phyloP scores from a whole-genome alignment of 64 coral and sea anemone genomes.

The Cladopsammia gracilis region DNA sequence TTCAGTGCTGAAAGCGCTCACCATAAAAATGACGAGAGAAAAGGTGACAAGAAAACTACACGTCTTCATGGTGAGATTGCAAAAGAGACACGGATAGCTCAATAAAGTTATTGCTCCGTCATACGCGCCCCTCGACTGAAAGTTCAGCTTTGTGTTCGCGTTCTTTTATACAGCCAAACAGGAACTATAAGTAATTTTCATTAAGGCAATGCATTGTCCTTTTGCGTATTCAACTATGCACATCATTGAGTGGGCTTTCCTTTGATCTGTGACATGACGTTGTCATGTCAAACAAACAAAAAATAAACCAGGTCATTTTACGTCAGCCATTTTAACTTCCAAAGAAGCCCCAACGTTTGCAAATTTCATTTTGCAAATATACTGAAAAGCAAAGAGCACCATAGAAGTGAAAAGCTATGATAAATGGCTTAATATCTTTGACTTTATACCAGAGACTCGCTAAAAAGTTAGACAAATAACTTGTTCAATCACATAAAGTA shows the following conservation, averaged over 20 bases:
- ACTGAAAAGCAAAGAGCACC: no score
- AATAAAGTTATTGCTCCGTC: neutral
- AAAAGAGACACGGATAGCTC: neutral
- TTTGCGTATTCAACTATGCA: no score
- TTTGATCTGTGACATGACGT: neutral
- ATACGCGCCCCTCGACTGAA: neutral
- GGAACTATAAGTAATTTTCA: neutral
- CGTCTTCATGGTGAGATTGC: neutral
- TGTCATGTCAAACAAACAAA: neutral
- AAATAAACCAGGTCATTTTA: no score
- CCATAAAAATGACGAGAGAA: neutral
- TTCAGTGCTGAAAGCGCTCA: neutral
- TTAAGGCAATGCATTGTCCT: neutral
- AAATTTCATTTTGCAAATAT: no score
- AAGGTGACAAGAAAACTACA: neutral
- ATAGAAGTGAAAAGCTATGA: no score
- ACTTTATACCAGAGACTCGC: no score
- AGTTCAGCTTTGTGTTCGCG: neutral
- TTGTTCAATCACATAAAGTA: no score
- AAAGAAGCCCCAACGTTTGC: no score
- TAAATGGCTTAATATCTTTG: no score
- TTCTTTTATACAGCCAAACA: constrained; percentile 23
- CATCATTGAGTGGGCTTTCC: neutral
- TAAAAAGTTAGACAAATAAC: no score
- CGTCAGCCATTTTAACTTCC: neutral